phyloP scores from a whole-genome alignment of 2,113 vertebrate genomes.

The Oreocharis arfaki region DNA sequence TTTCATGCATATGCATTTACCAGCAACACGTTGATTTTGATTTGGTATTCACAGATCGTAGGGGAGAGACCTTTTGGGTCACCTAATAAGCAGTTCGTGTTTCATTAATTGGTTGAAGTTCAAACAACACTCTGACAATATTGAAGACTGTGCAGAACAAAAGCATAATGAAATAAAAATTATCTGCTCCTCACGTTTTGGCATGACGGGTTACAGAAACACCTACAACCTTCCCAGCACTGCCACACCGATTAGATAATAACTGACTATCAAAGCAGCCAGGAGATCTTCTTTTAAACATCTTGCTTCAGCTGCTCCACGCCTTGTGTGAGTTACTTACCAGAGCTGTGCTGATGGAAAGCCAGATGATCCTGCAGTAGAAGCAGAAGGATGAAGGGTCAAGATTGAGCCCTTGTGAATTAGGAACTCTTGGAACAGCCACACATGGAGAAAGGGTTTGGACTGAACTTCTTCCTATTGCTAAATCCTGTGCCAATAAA shows the following conservation, averaged over 20 bases:
- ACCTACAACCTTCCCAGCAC: neutral
- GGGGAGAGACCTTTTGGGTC: constrained; percentile 44
- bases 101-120: constrained; percentile 62
- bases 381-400: neutral
- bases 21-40: constrained; percentile 22
- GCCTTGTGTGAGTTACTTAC: neutral
- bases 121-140: constrained; percentile 38
- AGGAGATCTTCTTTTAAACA: neutral
- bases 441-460: constrained; percentile 9
- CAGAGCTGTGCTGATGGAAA: neutral
- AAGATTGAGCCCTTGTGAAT: neutral
- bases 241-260: neutral
- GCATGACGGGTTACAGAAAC: constrained; percentile 26
- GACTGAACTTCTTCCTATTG: constrained; percentile 28
- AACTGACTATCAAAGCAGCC: constrained; percentile 11
- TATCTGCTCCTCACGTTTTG: constrained; percentile 36
- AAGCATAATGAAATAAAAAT: constrained; percentile 57
- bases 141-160: constrained; percentile 48
- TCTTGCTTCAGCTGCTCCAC: neutral
- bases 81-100: constrained; percentile 59
- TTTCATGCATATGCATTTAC: constrained; percentile 42
- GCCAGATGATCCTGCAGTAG: neutral
- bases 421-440: constrained; percentile 14
- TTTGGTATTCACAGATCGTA: constrained; percentile 44
- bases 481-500: constrained; percentile 9